A percentile compares a stretch with the other conserved stretches of the same genome.
Conservation (phyloP, 2,888 invertebrate genomes). For the Eutolmus rufibarbis region DNA sequence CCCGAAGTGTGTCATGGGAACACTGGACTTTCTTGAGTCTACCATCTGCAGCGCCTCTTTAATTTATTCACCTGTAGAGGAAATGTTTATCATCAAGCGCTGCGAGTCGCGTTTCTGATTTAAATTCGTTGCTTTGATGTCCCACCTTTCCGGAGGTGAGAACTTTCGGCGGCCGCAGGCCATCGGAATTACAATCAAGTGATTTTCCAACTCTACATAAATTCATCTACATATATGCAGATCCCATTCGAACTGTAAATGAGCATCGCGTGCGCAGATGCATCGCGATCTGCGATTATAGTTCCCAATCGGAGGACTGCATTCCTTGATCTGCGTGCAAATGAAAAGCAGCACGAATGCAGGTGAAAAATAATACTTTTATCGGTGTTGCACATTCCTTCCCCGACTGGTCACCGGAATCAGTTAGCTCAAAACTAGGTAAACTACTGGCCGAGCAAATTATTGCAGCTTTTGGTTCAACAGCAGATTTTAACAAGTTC, state of each 20-base stretch:
- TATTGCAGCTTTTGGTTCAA: not conserved
- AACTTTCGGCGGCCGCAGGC: not conserved
- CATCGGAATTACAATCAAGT: not conserved
- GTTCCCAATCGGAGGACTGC: not conserved
- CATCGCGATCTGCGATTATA: not conserved
- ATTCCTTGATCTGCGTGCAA: not conserved
- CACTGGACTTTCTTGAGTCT: slow-evolving; percentile 40
- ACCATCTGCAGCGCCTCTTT: not conserved
- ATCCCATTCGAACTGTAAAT: not conserved
- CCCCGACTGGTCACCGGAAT: not conserved
- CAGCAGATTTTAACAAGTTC: not conserved
- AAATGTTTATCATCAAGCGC: not conserved
- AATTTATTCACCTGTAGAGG: slow-evolving; percentile 42
- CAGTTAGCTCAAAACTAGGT: slow-evolving; percentile 1
- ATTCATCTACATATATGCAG: not conserved
- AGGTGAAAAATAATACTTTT: not conserved
- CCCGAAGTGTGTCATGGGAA: slow-evolving; percentile 45
- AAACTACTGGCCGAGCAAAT: slow-evolving; percentile 20
- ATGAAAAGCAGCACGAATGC: not conserved
- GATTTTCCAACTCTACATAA: not conserved
- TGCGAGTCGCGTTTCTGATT: not conserved
- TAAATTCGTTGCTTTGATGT: slow-evolving; percentile 8
- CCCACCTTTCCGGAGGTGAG: not conserved
- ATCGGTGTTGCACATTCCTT: not conserved
- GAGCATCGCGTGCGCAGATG: not conserved